phyloP scores from a whole-genome alignment of 2,888 invertebrate genomes.

The Diarsia dahlii region DNA sequence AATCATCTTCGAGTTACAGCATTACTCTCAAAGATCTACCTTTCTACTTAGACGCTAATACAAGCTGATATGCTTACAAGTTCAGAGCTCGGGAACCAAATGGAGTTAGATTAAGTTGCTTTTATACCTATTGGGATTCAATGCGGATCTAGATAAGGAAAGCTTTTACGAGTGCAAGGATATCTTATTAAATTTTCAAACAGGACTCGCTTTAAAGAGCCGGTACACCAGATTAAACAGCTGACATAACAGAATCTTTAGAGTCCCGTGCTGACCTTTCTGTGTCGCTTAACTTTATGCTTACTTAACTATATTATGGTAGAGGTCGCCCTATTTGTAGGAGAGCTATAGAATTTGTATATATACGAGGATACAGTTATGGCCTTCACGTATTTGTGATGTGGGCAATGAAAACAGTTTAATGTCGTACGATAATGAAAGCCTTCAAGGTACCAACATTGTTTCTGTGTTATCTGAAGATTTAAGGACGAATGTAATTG shows the following conservation, averaged over 20 bases:
- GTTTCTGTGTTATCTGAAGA: slow-evolving; percentile 36
- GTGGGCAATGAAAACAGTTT: slow-evolving; percentile 58
- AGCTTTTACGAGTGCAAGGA: slow-evolving; percentile 67
- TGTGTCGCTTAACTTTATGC: slow-evolving; percentile 56
- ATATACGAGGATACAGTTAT: slow-evolving; percentile 50
- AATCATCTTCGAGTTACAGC: slow-evolving; percentile 56
- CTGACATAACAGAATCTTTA: slow-evolving; percentile 60
- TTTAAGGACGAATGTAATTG: slow-evolving; percentile 36
- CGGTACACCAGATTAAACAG: slow-evolving; percentile 68
- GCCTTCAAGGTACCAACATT: slow-evolving; percentile 23
- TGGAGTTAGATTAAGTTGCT: slow-evolving; percentile 61
- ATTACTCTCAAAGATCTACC: slow-evolving; percentile 46
- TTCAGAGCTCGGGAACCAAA: slow-evolving; percentile 36
- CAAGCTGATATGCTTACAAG: slow-evolving; percentile 43
- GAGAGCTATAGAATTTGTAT: slow-evolving; percentile 52
- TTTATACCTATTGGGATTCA: slow-evolving; percentile 58
- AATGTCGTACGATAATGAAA: slow-evolving; percentile 46
- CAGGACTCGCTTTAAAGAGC: slow-evolving; percentile 70
- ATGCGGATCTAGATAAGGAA: slow-evolving; percentile 69
- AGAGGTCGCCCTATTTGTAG: slow-evolving; percentile 56
- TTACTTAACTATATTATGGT: slow-evolving; percentile 51
- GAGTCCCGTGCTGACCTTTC: slow-evolving; percentile 56
- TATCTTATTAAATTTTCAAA: slow-evolving; percentile 70
- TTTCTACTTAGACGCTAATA: slow-evolving; percentile 52
- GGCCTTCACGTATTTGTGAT: slow-evolving; percentile 56